Evolutionary conservation across 2,113 vertebrate species (phyloP).

Genomic region (Thryonomys swinderianus): DNA sequence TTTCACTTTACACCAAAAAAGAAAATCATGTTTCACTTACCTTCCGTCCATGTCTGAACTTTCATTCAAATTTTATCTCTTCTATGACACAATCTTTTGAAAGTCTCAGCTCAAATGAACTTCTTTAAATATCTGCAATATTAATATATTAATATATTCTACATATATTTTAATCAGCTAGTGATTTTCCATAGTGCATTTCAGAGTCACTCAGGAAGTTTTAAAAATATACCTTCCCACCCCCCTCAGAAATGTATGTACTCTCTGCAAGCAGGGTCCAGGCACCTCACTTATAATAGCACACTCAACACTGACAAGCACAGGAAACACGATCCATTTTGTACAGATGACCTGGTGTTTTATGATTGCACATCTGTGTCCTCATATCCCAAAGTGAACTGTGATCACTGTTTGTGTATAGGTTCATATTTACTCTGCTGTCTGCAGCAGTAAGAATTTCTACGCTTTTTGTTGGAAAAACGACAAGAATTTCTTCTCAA

Average conservation of each 20-base stretch:
- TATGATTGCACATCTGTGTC: not conserved
- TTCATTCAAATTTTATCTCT: conserved; percentile 39
- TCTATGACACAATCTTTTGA: not conserved
- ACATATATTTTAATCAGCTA: conserved; percentile 1
- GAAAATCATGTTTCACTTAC: not conserved
- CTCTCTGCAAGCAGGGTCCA: not conserved
- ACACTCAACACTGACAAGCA: not conserved
- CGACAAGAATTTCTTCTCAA: not conserved
- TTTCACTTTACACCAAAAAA: conserved; percentile 20
- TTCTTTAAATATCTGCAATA: conserved; percentile 38
- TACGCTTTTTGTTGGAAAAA: not conserved
- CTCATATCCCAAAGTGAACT: not conserved
- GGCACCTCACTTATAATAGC: not conserved
- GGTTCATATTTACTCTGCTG: not conserved
- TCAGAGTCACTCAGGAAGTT: not conserved
- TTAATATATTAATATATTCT: not conserved
- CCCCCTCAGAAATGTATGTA: not conserved
- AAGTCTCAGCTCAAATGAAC: not conserved
- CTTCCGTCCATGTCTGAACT: not conserved
- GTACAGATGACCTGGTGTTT: not conserved
- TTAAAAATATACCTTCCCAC: not conserved
- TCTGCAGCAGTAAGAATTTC: not conserved
- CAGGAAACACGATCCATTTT: not conserved
- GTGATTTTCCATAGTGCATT: not conserved
- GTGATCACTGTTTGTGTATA: not conserved